Evolutionary conservation across 2,888 invertebrate species (phyloP), one percentile per base, ranked within the genome.

Genomic region (Mesochorus sp.): DNA sequence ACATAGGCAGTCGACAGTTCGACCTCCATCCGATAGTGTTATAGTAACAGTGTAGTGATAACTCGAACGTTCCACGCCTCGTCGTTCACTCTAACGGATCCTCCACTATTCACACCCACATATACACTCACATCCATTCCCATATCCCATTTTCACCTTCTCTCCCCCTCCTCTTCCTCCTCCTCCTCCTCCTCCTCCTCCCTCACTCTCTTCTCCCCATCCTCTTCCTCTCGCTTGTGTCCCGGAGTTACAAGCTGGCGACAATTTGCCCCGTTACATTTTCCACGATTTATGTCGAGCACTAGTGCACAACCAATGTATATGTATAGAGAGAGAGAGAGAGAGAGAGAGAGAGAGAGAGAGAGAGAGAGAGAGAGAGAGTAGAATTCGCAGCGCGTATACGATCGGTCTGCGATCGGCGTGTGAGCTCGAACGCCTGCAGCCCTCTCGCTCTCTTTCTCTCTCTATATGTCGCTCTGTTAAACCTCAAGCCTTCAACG

Each of bases 221-320:
- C 12, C 37, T 34, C 12, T 12, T n/a, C 44, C 80, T 70, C 17
- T n/a, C 12, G 61, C 80, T 76, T 73, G 73, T 76, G 55, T 80
- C 66, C 55, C 76, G 82, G n/a, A n/a, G 80, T 79, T 83, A 83
- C 84, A 83, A 79, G 78, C 80, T 81, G 80, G 78, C 78, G 77
- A 79, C 80, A 82, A 83, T 83, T 82, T 83, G 79, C 80, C n/a
- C 74, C 78, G 82, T 81, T 75, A 81, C 82, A 80, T 80, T 77
- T 80, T 67, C 78, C 74, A n/a, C n/a, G 79, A 81, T 81, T 81
- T 80, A 67, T 77, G 76, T 72, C 71, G 61, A 61, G 44, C 53
- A 28, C 51, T 44, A 34, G 61, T 61, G 61, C 34, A 44, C 42
- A 19, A 19, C 6, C n/a, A 3, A 0, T 19, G 0, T 57, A 24